Base-by-base conservation (phyloP, 2,797 vertebrate species). In the Steatocranus sp. region DNA sequence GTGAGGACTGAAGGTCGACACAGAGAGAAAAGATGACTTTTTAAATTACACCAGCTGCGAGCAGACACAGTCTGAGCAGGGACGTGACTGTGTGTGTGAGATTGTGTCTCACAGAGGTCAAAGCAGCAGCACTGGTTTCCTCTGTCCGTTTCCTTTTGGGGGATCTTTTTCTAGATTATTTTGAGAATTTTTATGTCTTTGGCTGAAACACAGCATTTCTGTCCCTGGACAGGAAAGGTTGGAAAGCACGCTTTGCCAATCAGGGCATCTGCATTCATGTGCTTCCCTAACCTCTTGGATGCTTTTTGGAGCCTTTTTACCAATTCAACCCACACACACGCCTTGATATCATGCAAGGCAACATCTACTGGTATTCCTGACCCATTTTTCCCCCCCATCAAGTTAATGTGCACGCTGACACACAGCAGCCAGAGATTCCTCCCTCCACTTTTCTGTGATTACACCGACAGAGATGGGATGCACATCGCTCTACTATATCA, bases 301-400 rank as follows among this genome's bases (percentile, higher is more conserved):
- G 82, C 82, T 58, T 61, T 43, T 68, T 48, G 48, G 58, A 91
- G 83, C 20, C 83, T 91, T 51, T 66, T 63, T 81, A 92, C 86
- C 17, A 53, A 92, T 87, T 92, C 77, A 58, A 83, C 61, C 58
- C 54, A 20, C 51, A 58, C 36, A 46, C 70, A 23, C 5, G 3
- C 9, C 1, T 7, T 18, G 48, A 80, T 48, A 46, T 74, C 63
- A 82, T 25, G 54, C 78, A 73, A 20, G 20, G 32, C 32, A 48
- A 56, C 78, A 76, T 83, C 85, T 10, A 54, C 86, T 53, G 38
- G 73, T 83, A 77, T 70, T 50, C 81, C 78, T 88, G 88, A 89
- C 87, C 88, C 20, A 84, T 50, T 86, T 91, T 10, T 4, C 9
- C 11, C 27, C 6, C 49, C 23, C 12, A 70, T 77, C 36, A 81